Evolutionary conservation across 2,888 invertebrate genomes (phyloP).

Genomic region (Quadroppia sp.): DNA sequence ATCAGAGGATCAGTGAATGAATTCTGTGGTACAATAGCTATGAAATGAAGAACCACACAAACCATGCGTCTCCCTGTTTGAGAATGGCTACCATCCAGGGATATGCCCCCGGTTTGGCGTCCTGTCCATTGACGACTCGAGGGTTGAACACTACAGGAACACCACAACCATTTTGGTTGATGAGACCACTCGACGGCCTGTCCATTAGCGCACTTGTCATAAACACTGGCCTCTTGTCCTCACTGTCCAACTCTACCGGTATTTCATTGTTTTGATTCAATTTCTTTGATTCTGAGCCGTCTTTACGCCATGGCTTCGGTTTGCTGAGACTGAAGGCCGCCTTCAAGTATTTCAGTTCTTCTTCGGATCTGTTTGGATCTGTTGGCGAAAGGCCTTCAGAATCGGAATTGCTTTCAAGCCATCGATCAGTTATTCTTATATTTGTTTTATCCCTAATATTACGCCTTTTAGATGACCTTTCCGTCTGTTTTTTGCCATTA

Average conservation of each 20-base stretch:
- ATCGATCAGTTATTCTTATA: neutral
- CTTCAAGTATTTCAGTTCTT: too few relatives aligned
- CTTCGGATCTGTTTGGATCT: neutral
- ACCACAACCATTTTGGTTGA: neutral
- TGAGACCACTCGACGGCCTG: neutral
- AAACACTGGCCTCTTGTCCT: neutral
- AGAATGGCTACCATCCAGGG: conserved; percentile 40
- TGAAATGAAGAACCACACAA: too few relatives aligned
- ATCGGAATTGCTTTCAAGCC: neutral
- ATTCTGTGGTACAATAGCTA: too few relatives aligned
- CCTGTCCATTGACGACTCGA: conserved; percentile 26
- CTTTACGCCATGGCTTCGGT: conserved; percentile 25
- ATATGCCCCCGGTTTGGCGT: conserved; percentile 1
- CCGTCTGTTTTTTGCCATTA: neutral
- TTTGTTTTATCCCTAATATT: neutral
- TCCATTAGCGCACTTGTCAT: neutral
- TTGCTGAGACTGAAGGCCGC: conserved; percentile 3
- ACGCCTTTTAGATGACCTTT: neutral
- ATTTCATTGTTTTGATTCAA: neutral
- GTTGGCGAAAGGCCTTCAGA: neutral
- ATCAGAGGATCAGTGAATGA: too few relatives aligned
- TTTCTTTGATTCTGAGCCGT: neutral
- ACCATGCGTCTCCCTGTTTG: neutral
- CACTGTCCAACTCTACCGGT: neutral
- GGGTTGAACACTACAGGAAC: neutral